Base-by-base conservation (phyloP, 2,113 vertebrate species). In the Rhynchomys soricoides region DNA sequence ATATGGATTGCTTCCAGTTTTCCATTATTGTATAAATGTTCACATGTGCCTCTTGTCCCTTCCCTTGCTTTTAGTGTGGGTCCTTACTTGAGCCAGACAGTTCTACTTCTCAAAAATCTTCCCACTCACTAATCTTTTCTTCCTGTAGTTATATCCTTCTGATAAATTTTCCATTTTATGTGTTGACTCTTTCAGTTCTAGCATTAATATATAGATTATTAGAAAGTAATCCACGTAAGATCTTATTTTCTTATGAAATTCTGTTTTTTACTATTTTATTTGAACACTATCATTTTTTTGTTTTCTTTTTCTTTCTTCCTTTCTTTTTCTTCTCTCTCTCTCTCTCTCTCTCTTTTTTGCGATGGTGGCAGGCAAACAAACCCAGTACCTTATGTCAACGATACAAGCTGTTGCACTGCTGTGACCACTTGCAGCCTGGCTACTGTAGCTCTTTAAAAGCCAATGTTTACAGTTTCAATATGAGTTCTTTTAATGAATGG, bases 371-470 rank as follows among this genome's bases (percentile, higher is more conserved):
- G 31, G 37, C 34, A 1, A 24, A 74, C 7, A 24, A n/a, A 57
- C n/a, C 37, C 2, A 43, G 24, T 7, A 15, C 22, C 86, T 88
- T 6, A 29, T 1, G 1, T 22, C 70, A 17, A 19, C 50, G 22
- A 22, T 16, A 52, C 70, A 74, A 59, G 1, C 31, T 34, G 4
- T 0, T 57, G 2, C 22, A 22, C 70, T 24, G 17, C 10, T 34
- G 1, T 59, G 52, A 2, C 37, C 0, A 43, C 3, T 0, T 37
- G 29, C 5, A 22, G 10, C 10, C 55, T 19, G 7, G 11, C 71
- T 45, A 22, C 21, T 10, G 31, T 45, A 87, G 83, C 17, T 68
- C 48, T 57, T 90, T 64, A 83, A 59, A 83, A 82, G 13, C 15
- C 4, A 10, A 22, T 50, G 57, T 43, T 57, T 66, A 24, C 64